Conservation (phyloP, 2,888 invertebrate genomes). For the Chromoteleia sp. region DNA sequence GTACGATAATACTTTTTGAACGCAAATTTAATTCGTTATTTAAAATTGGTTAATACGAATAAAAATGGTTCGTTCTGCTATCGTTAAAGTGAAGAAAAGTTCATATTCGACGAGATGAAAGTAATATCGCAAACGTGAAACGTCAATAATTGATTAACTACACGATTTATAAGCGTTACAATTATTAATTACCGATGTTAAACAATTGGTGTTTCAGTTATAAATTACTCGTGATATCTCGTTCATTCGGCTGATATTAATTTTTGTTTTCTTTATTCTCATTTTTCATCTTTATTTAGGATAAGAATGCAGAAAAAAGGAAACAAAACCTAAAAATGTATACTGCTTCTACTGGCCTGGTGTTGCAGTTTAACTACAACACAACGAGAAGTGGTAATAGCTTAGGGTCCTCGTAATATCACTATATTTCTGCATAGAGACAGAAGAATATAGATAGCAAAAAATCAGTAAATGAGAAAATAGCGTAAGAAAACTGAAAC, state of each 20-base stretch:
- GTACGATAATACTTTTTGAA: no score
- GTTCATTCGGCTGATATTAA: conserved; percentile 18
- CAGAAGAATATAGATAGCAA: conserved; percentile 22
- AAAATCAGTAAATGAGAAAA: conserved; percentile 23
- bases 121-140: no score
- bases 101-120: no score
- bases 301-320: conserved; percentile 38
- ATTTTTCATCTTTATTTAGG: conserved; percentile 35
- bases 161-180: no score
- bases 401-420: conserved; percentile 18
- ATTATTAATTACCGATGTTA: no score
- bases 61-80: no score
- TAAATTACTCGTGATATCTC: neutral
- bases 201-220: neutral
- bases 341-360: conserved; percentile 11
- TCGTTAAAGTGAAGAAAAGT: no score
- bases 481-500: conserved; percentile 18
- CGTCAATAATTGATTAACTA: no score
- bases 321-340: conserved; percentile 33
- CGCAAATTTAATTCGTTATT: no score
- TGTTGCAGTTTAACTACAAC: conserved; percentile 34
- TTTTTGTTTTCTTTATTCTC: conserved; percentile 25
- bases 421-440: conserved; percentile 39
- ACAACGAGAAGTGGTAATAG: conserved; percentile 38
- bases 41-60: no score